phyloP scores from a whole-genome alignment of 1,140 invertebrate species.

The Magallana gigas region DNA sequence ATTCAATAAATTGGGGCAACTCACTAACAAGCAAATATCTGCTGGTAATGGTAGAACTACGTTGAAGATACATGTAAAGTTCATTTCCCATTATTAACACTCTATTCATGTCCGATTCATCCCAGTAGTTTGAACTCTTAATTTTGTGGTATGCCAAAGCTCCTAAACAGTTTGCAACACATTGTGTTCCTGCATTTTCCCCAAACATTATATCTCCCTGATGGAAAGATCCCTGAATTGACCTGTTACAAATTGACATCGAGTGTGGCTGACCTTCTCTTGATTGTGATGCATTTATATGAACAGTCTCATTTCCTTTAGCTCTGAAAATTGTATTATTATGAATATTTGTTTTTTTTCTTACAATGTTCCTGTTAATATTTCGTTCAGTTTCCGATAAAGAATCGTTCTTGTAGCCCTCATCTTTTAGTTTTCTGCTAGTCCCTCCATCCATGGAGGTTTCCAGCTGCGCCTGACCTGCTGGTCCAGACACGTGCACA shows the following conservation, averaged over 20 bases:
- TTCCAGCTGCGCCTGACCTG: no score
- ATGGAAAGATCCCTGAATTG: neutral
- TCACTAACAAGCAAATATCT: conserved; percentile 17
- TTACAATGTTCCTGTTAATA: neutral
- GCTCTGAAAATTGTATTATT: neutral
- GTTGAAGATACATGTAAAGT: conserved; percentile 1
- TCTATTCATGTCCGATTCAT: neutral
- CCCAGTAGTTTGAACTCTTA: neutral
- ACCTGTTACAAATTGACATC: neutral
- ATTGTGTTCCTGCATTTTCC: no score
- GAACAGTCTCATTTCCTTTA: neutral
- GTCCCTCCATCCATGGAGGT: no score
- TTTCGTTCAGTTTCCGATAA: neutral
- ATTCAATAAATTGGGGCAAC: neutral
- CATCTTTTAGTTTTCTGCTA: no score
- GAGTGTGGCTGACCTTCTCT: neutral
- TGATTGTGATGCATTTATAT: neutral
- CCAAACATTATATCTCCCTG: neutral
- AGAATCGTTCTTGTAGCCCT: neutral
- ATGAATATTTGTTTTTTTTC: neutral
- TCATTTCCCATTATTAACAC: conserved; percentile 13
- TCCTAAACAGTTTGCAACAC: conserved; percentile 34
- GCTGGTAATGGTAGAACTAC: neutral
- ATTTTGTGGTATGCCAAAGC: conserved; percentile 29
- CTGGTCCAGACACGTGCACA: no score